Base-by-base conservation (phyloP, 2,113 vertebrate genomes). In the Bubalus kerabau region DNA sequence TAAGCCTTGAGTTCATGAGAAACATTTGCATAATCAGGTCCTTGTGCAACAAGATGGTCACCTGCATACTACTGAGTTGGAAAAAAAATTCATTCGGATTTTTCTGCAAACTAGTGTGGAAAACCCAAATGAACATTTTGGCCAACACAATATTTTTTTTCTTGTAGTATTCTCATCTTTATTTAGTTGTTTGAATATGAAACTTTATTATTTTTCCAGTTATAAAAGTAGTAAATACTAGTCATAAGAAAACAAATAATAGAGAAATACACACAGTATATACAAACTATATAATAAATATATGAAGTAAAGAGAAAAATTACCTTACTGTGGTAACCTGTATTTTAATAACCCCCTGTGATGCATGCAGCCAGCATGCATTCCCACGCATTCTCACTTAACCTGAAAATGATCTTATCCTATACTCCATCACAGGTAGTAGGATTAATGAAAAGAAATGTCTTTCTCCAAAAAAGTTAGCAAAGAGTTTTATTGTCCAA, bases 111-210 rank as follows among this genome's bases (percentile, higher is more conserved):
- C 40, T 76, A 40, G 40, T 14, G 36, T 43, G 23, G 36, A 76
- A 76, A 76, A 43, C 23, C 40, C 71, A 76, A 76, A 76, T 76
- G 36, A 14, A 24, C n/a, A 40, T 43, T 76, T 76, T 26, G 71
- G 12, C 71, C 71, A 76, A 76, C 71, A 2, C 40, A 43, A 43
- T 76, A 7, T 76, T 81, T 81, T 81, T 50, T 50, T 90, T 74
- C 4, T 87, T 43, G 15, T 67, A 46, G 30, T 71, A 54, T 2
- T 54, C 32, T 83, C 54, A 36, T 92, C 3, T 82, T 94, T 80
- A 85, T 92, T 60, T 91, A 76, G 4, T 95, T 60, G 12, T 90
- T 91, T 52, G 64, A 90, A 96, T 95, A 56, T 91, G 84, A 92
- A 95, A 64, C 57, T 54, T 87, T 74, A 15, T 48, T 89, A 71